phyloP scores from a whole-genome alignment of 2,888 invertebrate genomes.

The Eumacrocentrus americanus region DNA sequence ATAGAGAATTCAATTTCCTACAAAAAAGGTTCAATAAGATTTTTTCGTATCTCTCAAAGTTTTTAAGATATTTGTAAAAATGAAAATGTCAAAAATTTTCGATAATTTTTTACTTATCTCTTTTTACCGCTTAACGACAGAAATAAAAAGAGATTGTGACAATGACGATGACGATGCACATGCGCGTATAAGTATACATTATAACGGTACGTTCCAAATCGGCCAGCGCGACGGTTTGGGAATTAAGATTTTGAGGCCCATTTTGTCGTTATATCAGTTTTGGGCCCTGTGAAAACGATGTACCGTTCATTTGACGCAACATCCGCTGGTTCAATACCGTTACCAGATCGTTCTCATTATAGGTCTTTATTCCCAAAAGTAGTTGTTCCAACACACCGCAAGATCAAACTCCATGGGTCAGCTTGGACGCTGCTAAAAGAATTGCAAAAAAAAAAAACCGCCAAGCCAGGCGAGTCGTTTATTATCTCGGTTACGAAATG shows the following conservation, averaged over 20 bases:
- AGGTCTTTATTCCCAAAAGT: neutral
- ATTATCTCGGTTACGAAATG: slow-evolving; percentile 14
- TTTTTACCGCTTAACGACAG: too few species aligned
- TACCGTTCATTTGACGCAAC: slow-evolving; percentile 21
- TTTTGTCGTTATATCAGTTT: slow-evolving; percentile 28
- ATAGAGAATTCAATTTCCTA: too few species aligned
- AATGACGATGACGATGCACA: neutral
- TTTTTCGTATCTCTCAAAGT: too few species aligned
- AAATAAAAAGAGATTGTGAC: too few species aligned
- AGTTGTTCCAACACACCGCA: neutral
- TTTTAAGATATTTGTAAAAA: neutral
- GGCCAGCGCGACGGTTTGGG: slow-evolving; percentile 27
- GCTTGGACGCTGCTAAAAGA: neutral
- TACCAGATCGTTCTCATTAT: neutral
- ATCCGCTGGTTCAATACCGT: neutral
- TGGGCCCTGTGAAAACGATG: slow-evolving; percentile 3
- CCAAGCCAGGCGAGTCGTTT: neutral
- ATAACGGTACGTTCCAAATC: slow-evolving; percentile 29
- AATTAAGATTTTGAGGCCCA: slow-evolving; percentile 28
- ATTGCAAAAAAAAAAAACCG: slow-evolving; percentile 17
- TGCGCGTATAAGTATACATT: slow-evolving; percentile 5
- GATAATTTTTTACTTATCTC: neutral
- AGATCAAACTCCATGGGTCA: too few species aligned
- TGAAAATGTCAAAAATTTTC: neutral
- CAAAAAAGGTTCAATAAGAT: too few species aligned